Base-by-base conservation (phyloP, 2,888 invertebrate species). In the Dendrolimus houi region DNA sequence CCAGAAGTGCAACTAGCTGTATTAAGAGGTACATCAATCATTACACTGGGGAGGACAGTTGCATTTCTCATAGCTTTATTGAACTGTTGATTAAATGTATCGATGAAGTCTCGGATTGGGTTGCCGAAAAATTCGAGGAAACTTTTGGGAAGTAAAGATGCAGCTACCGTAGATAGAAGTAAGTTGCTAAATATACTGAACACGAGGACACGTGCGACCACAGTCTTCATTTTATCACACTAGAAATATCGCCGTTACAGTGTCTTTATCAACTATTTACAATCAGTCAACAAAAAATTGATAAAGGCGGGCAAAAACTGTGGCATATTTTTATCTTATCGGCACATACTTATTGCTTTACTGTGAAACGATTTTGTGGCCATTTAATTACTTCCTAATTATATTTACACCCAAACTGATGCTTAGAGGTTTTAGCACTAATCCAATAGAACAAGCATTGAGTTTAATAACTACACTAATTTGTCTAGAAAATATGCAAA, bases 11-110 rank as follows among this genome's bases (percentile, higher is more conserved):
- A 87, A 53, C 58, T 64, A 17, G 67, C 68, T 9, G 62, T 62
- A 62, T 87, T 87, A 29, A 64, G 64, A n/a, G 87, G 88, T 12
- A 76, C 85, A 10, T 80, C 78, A 59, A 89, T 88, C 83, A 87
- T 85, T 60, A 72, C 61, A 52, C 55, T 52, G 54, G 61, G 56
- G 9, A 56, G 64, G 41, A 59, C 53, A 54, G 57, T 66, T 8
- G 53, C 66, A 52, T 55, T 65, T 41, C 54, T 41, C 7, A 8
- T 52, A 52, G 56, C 53, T 8, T 17, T 9, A 47, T 60, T 58
- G 47, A 12, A 12, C 14, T 9, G 52, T 17, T 12, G 54, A 17
- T 47, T 52, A 58, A 68, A 56, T 14, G 63, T 70, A 57, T 67
- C 70, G 60, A 74, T 62, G 14, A 88, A 70, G 62, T 87, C 86